phyloP scores from a whole-genome alignment of 1,140 invertebrate genomes.

The Amyelois transitella region DNA sequence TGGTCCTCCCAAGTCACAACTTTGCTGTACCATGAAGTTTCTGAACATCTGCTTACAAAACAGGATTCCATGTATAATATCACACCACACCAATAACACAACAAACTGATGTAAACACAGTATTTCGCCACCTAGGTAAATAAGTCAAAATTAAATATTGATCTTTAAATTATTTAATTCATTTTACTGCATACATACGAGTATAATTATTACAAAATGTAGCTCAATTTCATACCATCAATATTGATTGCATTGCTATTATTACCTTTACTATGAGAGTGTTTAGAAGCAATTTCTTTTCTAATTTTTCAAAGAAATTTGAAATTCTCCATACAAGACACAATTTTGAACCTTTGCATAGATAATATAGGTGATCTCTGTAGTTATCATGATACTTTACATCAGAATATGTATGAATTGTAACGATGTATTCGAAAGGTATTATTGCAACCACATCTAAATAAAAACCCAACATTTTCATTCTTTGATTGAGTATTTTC shows the following conservation, averaged over 20 bases:
- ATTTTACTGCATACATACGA: too few species aligned
- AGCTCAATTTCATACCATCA: too few species aligned
- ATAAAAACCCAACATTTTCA: constrained; percentile 63
- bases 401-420: constrained; percentile 43
- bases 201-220: too few species aligned
- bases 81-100: constrained; percentile 65
- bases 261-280: constrained; percentile 55
- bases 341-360: constrained; percentile 59
- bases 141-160: neutral
- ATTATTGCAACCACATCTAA: constrained; percentile 59
- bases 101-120: constrained; percentile 54
- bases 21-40: constrained; percentile 62
- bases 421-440: constrained; percentile 63
- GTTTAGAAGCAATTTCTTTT: constrained; percentile 49
- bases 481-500: constrained; percentile 48
- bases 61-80: constrained; percentile 66
- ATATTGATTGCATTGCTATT: too few species aligned
- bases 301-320: constrained; percentile 56
- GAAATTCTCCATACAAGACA: constrained; percentile 61
- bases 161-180: too few species aligned
- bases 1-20: constrained; percentile 44
- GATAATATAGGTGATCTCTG: constrained; percentile 54
- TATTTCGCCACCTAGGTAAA: constrained; percentile 56
- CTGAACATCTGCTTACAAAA: constrained; percentile 56
- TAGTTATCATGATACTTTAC: constrained; percentile 45